These are phyloP conservation scores for Drosophila serrata DNA, from an alignment of 1,140 invertebrate species.

Conservation along the genomic window DNA sequence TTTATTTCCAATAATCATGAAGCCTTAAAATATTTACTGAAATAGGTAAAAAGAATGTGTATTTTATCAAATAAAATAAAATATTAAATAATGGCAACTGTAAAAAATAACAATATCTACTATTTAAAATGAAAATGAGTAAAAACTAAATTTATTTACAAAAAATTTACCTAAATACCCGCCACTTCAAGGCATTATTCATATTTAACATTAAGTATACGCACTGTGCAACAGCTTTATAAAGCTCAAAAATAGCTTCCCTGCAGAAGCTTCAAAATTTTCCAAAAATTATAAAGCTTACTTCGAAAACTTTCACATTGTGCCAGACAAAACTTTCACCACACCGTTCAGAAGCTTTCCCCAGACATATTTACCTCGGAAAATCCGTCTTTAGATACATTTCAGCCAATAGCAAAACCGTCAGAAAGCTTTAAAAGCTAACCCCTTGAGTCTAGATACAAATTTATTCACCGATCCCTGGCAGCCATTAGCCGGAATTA, in stretches of 20 bases:
- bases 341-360: neutral
- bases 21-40: neutral
- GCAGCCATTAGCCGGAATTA: neutral
- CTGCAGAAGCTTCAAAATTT: neutral
- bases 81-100: no score
- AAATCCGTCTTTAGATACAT: neutral
- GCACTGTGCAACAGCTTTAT: constrained; percentile 9
- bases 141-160: neutral
- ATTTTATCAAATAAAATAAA: no score
- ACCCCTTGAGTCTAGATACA: neutral
- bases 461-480: neutral
- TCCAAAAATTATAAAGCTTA: neutral
- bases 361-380: neutral
- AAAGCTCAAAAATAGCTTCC: neutral
- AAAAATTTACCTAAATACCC: no score
- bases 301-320: neutral
- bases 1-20: neutral
- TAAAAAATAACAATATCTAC: neutral
- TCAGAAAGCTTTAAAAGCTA: neutral
- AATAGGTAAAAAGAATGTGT: neutral
- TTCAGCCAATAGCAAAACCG: constrained; percentile 2
- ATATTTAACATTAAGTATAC: constrained; percentile 19
- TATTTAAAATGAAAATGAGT: neutral
- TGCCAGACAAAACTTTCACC: constrained; percentile 3
- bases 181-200: neutral